phyloP scores from a whole-genome alignment of 2,113 vertebrate species.

The Scomber scombrus region DNA sequence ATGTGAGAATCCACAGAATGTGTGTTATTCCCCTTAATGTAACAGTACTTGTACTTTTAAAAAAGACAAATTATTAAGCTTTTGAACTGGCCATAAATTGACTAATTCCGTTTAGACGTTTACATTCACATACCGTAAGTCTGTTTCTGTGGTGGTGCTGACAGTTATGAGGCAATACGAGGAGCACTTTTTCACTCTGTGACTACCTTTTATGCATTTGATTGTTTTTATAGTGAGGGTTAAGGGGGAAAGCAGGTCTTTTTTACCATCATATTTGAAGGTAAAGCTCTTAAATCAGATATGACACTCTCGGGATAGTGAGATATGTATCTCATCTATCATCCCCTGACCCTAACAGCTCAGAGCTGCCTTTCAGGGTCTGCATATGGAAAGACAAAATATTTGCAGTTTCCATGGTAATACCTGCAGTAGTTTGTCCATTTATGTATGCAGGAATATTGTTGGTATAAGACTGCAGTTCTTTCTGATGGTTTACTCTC shows the following conservation, averaged over 20 bases:
- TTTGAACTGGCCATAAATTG: neutral
- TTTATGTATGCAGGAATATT: neutral
- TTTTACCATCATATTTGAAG: constrained; percentile 19
- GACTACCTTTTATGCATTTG: neutral
- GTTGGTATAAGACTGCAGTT: neutral
- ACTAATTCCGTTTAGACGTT: neutral
- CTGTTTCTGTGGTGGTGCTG: neutral
- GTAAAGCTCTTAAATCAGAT: constrained; percentile 45
- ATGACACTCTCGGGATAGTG: neutral
- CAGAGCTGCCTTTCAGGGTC: neutral
- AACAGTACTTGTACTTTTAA: neutral
- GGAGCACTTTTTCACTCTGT: neutral
- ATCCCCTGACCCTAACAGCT: constrained; percentile 4
- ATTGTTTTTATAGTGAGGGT: constrained; percentile 17
- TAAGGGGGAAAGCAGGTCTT: neutral
- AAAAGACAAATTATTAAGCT: neutral
- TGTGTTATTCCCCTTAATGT: no score
- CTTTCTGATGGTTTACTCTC: neutral
- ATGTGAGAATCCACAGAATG: no score
- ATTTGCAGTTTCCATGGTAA: constrained; percentile 64
- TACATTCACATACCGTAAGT: neutral
- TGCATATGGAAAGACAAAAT: constrained; percentile 37
- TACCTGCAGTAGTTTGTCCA: constrained; percentile 35
- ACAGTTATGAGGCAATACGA: neutral
- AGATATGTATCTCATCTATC: constrained; percentile 52